Conservation (phyloP, 2,797 vertebrate genomes). For the Ptychobarbus kaznakovi region DNA sequence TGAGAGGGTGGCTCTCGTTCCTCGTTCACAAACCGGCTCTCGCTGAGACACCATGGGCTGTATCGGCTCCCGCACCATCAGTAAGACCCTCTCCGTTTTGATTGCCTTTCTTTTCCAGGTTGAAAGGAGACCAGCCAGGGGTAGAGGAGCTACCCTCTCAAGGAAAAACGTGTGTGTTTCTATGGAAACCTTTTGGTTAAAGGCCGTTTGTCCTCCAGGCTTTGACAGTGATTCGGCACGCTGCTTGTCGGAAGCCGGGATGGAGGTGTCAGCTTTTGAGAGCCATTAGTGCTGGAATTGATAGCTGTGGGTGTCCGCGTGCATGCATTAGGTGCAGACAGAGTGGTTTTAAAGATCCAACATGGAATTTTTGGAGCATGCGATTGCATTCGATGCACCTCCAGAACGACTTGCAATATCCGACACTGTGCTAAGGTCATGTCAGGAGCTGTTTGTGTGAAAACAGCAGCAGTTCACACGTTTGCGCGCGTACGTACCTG, state of each 20-base stretch:
- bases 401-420: conserved; percentile 56
- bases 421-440: conserved; percentile 73
- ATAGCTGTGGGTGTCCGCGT: background rate
- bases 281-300: background rate
- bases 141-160: conserved; percentile 41
- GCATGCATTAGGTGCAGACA: conserved; percentile 1
- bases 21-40: conserved; percentile 70
- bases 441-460: conserved; percentile 63
- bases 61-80: conserved; percentile 82
- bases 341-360: background rate
- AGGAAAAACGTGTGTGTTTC: conserved; percentile 57
- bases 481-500: background rate
- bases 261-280: conserved; percentile 11
- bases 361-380: background rate
- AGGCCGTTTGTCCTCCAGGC: conserved; percentile 44
- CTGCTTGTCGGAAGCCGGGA: conserved; percentile 40
- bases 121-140: conserved; percentile 17
- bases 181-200: conserved; percentile 66
- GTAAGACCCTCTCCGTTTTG: conserved; percentile 69
- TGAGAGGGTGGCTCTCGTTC: conserved; percentile 71
- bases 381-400: background rate
- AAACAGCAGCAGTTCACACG: conserved; percentile 51
- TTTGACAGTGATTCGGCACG: conserved; percentile 46
- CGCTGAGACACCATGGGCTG: conserved; percentile 82
- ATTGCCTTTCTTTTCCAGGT: conserved; percentile 46